phyloP scores from a whole-genome alignment of 1,140 invertebrate genomes.

The Lethrus apterus region DNA sequence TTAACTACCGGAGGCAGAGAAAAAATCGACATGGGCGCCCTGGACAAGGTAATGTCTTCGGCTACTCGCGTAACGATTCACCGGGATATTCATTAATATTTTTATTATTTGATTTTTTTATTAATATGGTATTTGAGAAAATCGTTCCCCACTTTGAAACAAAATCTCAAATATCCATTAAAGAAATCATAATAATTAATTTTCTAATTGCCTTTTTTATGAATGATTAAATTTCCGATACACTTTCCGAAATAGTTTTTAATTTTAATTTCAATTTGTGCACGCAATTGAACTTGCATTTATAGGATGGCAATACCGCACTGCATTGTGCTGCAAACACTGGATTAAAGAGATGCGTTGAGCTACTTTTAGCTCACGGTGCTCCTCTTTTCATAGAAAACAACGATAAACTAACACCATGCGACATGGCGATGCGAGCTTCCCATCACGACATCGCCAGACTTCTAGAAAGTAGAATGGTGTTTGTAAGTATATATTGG shows the following conservation, averaged over 20 bases:
- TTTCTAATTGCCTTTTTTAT: too few species aligned
- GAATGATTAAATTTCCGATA: too few species aligned
- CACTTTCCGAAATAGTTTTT: too few species aligned
- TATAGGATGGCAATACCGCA: slow-evolving; percentile 61
- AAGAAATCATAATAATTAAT: too few species aligned
- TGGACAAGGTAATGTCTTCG: slow-evolving; percentile 58
- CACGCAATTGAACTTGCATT: too few species aligned
- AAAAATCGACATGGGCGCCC: slow-evolving; percentile 50
- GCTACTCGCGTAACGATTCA: too few species aligned
- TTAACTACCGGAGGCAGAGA: slow-evolving; percentile 50
- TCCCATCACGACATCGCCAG: slow-evolving; percentile 56
- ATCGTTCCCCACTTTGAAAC: too few species aligned
- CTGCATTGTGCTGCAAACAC: slow-evolving; percentile 59
- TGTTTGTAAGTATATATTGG: slow-evolving; percentile 59
- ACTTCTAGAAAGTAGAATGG: slow-evolving; percentile 61
- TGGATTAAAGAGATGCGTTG: slow-evolving; percentile 58
- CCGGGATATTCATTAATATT: too few species aligned
- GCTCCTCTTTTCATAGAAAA: slow-evolving; percentile 59
- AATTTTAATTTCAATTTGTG: too few species aligned
- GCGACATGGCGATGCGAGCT: slow-evolving; percentile 55
- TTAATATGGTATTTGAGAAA: too few species aligned
- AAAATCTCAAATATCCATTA: too few species aligned
- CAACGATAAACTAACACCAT: slow-evolving; percentile 54
- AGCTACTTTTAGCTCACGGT: slow-evolving; percentile 53
- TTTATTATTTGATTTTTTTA: too few species aligned